phyloP scores from a whole-genome alignment of 2,113 vertebrate species.

The Brienomyrus longianalis region DNA sequence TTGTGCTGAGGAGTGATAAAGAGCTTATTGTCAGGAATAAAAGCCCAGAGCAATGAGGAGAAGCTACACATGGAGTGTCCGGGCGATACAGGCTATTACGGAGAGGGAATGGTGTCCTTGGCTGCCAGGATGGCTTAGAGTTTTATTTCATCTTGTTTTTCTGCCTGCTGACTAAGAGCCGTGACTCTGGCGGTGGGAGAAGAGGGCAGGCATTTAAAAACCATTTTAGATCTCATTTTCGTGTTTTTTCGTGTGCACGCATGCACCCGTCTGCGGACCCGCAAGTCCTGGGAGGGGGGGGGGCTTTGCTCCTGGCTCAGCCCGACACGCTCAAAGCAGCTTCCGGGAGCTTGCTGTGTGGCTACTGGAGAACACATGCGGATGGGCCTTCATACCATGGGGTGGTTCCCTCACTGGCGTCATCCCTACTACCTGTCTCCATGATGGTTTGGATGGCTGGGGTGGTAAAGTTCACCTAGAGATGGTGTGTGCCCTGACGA shows the following conservation, averaged over 20 bases:
- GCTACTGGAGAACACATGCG: slow-evolving; percentile 30
- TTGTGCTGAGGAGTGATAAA: slow-evolving; percentile 77
- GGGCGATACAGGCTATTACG: slow-evolving; percentile 71
- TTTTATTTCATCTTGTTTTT: slow-evolving; percentile 77
- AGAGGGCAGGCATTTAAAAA: slow-evolving; percentile 55
- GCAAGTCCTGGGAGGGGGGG: background rate
- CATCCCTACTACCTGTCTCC: slow-evolving; percentile 35
- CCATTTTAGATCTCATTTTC: slow-evolving; percentile 59
- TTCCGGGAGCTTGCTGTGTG: background rate
- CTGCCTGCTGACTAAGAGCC: slow-evolving; percentile 65
- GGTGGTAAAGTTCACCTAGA: slow-evolving; percentile 43
- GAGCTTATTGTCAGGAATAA: slow-evolving; percentile 76
- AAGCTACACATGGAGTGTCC: slow-evolving; percentile 71
- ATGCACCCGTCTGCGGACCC: background rate
- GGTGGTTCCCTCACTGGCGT: slow-evolving; percentile 45
- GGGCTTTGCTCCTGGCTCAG: background rate
- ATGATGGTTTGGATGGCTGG: slow-evolving; percentile 42
- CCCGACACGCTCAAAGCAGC: background rate
- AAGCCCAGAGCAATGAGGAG: slow-evolving; percentile 72
- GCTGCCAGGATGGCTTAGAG: slow-evolving; percentile 70
- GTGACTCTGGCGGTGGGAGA: slow-evolving; percentile 62
- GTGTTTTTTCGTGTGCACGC: slow-evolving; percentile 17
- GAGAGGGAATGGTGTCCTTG: slow-evolving; percentile 73
- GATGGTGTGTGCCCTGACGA: slow-evolving; percentile 39
- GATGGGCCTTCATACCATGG: slow-evolving; percentile 50